Base-by-base conservation (phyloP, 1,140 invertebrate genomes). In the Cephus cinctus region DNA sequence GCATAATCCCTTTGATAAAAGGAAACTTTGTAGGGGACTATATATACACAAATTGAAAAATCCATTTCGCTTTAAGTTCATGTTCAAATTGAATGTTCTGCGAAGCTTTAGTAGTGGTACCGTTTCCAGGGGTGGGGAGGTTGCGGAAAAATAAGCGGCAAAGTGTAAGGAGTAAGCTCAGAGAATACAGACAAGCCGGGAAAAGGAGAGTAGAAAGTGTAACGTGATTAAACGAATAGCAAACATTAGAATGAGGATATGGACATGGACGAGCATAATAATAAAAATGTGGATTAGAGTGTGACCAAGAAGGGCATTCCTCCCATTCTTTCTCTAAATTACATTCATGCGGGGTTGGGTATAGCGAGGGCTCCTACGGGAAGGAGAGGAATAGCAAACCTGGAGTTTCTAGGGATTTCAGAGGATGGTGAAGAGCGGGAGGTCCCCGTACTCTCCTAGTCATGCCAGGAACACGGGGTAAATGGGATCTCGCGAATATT, bases 81-180 rank as follows among this genome's bases (percentile, higher is more conserved):
- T 63, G 59, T 61, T 63, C 51, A 69, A 71, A 73, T 75, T 67
- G 69, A 75, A 69, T 69, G 69, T 73, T 73, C 73, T 69, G 69
- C n/a, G n/a, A n/a, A n/a, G n/a, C n/a, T n/a, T n/a, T 70, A 67
- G 61, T 63, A 61, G 59, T 48, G 53, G 52, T 58, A 54, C 49
- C 41, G 57, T 50, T 31, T 53, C 27, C 34, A 44, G 47, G 3
- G 36, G 38, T 34, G 46, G 15, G 38, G 46, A 40, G 47, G 43
- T 40, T 42, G 34, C 23, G 18, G 19, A n/a, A n/a, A n/a, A n/a
- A n/a, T n/a, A n/a, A n/a, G n/a, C n/a, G n/a, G n/a, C n/a, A n/a
- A n/a, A n/a, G n/a, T n/a, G n/a, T n/a, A n/a, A n/a, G n/a, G n/a
- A n/a, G n/a, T n/a, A n/a, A n/a, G n/a, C n/a, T n/a, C n/a, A n/a